A percentile compares a stretch with the other conserved stretches of the same genome.
These are phyloP conservation scores for Drosophila lacteicornis DNA, from an alignment of 1,140 invertebrate species.

Conservation along the genomic window DNA sequence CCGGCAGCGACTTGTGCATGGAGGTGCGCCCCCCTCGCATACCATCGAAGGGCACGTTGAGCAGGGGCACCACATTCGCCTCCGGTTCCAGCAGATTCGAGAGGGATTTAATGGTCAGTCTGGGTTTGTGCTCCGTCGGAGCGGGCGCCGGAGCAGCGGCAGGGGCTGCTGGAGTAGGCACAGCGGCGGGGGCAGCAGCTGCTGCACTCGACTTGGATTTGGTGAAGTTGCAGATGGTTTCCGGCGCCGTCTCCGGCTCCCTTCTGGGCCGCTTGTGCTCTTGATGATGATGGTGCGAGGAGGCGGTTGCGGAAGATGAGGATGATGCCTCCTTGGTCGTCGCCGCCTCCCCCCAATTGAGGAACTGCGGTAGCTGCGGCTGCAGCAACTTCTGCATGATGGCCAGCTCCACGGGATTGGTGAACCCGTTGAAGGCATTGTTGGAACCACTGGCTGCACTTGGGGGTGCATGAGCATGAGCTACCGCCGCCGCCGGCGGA, in stretches of 20 bases:
- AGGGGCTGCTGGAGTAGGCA: slow-evolving; percentile 5
- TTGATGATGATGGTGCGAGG: slow-evolving; percentile 62
- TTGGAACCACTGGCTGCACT: slow-evolving; percentile 26
- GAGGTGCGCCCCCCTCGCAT: slow-evolving; percentile 50
- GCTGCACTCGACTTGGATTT: slow-evolving; percentile 34
- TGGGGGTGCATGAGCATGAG: slow-evolving; percentile 9
- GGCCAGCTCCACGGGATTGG: slow-evolving; percentile 88
- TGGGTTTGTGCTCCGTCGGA: slow-evolving; percentile 85
- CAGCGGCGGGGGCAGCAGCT: slow-evolving; percentile 7
- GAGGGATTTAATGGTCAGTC: slow-evolving; percentile 87
- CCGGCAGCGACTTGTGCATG: slow-evolving; percentile 44
- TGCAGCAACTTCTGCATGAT: slow-evolving; percentile 88
- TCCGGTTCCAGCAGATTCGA: slow-evolving; percentile 86
- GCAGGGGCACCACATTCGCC: slow-evolving; percentile 65
- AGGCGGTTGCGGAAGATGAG: slow-evolving; percentile 65
- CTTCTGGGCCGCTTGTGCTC: slow-evolving; percentile 67
- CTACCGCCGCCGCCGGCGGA: background rate
- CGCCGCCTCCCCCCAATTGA: slow-evolving; percentile 42
- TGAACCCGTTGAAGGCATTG: slow-evolving; percentile 74
- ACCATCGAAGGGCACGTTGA: slow-evolving; percentile 69
- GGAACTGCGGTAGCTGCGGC: slow-evolving; percentile 55
- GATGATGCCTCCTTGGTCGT: slow-evolving; percentile 27
- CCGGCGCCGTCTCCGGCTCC: slow-evolving; percentile 40
- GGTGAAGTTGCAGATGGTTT: slow-evolving; percentile 16
- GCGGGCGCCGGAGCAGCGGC: slow-evolving; percentile 23